Conservation (phyloP, 2,888 invertebrate species). For the Eupithecia centaureata region DNA sequence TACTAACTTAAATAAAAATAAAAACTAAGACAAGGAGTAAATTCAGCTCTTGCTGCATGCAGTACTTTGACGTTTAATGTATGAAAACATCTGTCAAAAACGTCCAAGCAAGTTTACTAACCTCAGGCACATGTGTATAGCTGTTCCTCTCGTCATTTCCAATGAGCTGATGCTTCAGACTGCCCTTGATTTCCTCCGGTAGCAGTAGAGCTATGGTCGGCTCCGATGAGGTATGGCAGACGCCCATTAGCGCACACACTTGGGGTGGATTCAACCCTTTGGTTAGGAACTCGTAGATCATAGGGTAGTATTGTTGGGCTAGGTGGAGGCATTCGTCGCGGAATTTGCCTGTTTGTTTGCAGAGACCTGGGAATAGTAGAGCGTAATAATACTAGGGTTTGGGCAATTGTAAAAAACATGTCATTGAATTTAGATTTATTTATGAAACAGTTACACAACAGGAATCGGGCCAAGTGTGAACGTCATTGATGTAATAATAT, state of each 20-base stretch:
- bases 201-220: constrained; percentile 86
- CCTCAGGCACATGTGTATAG: constrained; percentile 41
- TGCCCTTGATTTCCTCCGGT: constrained; percentile 74
- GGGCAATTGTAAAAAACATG: no score
- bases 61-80: no score
- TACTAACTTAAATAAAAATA: no score
- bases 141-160: constrained; percentile 72
- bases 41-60: no score
- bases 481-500: no score
- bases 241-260: constrained; percentile 88
- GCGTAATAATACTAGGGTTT: neutral
- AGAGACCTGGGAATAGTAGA: constrained; percentile 81
- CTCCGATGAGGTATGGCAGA: constrained; percentile 84
- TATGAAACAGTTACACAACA: no score
- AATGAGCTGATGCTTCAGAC: constrained; percentile 55
- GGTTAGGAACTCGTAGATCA: constrained; percentile 88
- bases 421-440: no score
- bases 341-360: constrained; percentile 91
- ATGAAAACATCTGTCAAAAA: no score
- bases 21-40: no score
- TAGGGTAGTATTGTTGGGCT: constrained; percentile 90
- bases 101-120: neutral
- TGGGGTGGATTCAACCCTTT: constrained; percentile 87
- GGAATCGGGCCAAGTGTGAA: no score
- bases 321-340: constrained; percentile 89